Base-by-base conservation (phyloP, 2,888 invertebrate genomes). In the Lamellibrachia satsuma region DNA sequence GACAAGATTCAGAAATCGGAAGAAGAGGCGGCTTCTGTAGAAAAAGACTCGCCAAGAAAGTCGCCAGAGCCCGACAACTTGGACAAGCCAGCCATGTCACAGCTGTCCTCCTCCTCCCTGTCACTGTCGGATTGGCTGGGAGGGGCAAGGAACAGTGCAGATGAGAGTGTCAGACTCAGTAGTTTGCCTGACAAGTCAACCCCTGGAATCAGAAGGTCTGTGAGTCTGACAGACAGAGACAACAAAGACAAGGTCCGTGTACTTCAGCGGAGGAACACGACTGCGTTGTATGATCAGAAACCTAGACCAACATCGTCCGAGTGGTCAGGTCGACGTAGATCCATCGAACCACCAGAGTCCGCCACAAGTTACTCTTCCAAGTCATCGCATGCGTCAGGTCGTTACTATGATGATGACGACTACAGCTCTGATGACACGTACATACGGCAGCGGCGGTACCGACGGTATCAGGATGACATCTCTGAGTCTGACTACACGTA, bases 351-450 rank as follows among this genome's bases (percentile, higher is more conserved):
- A 15, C 75, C 75, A 75, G 75, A 75, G 2, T 75, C 75, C 6
- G 75, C n/a, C 75, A 75, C 75, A 22, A 75, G 75, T 75, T 75
- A 75, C 75, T 22, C 75, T n/a, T 75, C 75, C 22, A n/a, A 6
- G 75, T 75, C 75, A 22, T 6, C 75, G 75, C 75, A 55, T 55
- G 55, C 55, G 3, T 55, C 55, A 2, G 8, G 75, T 15, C 75
- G n/a, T 75, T 75, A 75, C 75, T 75, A 75, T 22, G 75, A 75
- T n/a, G 75, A 75, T n/a, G 75, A 75, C 22, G 75, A 75, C 75
- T 75, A 75, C 75, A 75, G 75, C 75, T 75, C 75, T 75, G 75
- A 15, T 75, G 75, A 75, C 75, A 75, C 75, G 22, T 75, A 75
- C 22, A 22, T 75, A n/a, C 75, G 15, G 22, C 75, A n/a, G n/a